Evolutionary conservation across 2,888 invertebrate genomes (phyloP).

Genomic region (Leistus spinibarbis): DNA sequence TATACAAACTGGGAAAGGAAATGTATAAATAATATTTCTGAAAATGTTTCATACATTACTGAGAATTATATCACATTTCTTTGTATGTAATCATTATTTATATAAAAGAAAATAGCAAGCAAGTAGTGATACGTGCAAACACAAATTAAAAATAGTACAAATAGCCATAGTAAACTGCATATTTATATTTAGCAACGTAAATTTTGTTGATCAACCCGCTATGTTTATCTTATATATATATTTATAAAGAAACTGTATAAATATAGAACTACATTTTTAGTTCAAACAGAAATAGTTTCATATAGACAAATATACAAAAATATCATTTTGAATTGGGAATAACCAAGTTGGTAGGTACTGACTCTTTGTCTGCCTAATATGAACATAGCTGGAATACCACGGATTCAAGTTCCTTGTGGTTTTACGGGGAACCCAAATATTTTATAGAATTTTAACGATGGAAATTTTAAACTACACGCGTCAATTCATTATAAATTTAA

Average conservation of each 20-base stretch:
- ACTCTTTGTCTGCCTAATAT: conserved; percentile 5
- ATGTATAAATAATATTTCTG: not conserved
- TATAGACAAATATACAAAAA: not conserved
- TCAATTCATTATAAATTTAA: not conserved
- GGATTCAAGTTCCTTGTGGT: conserved; percentile 12
- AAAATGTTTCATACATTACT: not conserved
- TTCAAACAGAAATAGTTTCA: not conserved
- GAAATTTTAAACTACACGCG: conserved; percentile 15
- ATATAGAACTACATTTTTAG: not conserved
- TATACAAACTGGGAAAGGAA: too few relatives aligned
- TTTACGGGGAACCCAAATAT: conserved; percentile 22
- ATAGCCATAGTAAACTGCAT: not conserved
- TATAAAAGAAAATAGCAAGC: not conserved
- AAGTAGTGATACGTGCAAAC: not conserved
- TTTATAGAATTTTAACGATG: conserved; percentile 25
- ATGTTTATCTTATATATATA: not conserved
- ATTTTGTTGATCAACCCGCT: not conserved
- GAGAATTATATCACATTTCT: not conserved
- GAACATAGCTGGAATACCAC: conserved; percentile 3
- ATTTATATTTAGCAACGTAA: not conserved
- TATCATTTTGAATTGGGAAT: conserved; percentile 8
- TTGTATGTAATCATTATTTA: not conserved
- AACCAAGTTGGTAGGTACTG: conserved; percentile 14
- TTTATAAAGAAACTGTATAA: not conserved
- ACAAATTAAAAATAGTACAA: not conserved